These are phyloP conservation scores for Hippocampus kuda DNA, from an alignment of 2,797 vertebrate genomes.

Conservation along the genomic window DNA sequence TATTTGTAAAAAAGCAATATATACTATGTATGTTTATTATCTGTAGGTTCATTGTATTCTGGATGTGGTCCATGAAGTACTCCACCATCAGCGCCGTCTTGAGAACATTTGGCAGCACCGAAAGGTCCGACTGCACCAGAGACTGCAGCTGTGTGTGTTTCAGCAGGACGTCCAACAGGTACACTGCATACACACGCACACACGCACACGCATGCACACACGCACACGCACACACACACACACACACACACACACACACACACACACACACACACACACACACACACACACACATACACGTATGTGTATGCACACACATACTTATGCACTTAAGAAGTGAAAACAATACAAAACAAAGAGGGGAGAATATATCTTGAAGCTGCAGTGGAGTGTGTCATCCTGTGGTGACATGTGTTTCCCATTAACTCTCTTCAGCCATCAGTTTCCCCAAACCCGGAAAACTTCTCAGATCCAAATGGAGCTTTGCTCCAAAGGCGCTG, in stretches of 20 bases:
- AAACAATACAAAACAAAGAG: not conserved
- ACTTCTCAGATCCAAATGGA: not conserved
- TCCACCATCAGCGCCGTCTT: constrained; percentile 90
- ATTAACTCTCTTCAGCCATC: not conserved
- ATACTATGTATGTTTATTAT: not conserved
- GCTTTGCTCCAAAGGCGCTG: not conserved
- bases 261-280: constrained; percentile 5
- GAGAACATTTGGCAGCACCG: constrained; percentile 98
- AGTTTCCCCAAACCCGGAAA: not conserved
- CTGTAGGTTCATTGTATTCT: constrained; percentile 60
- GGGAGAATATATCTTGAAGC: not conserved
- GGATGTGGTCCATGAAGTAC: constrained; percentile 92
- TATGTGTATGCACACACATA: not conserved
- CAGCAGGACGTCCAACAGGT: constrained; percentile 99
- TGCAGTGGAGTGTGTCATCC: not conserved
- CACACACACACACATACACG: not conserved
- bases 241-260: not conserved
- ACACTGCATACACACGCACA: not conserved
- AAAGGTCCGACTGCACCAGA: constrained; percentile 92
- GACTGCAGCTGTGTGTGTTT: constrained; percentile 96
- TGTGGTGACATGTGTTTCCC: constrained; percentile 1
- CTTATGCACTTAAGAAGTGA: not conserved
- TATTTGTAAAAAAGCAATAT: not conserved
- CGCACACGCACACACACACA: not conserved
- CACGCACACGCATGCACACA: not conserved